Base-by-base conservation (phyloP, 2,888 invertebrate genomes). In the Nowickia ferox region DNA sequence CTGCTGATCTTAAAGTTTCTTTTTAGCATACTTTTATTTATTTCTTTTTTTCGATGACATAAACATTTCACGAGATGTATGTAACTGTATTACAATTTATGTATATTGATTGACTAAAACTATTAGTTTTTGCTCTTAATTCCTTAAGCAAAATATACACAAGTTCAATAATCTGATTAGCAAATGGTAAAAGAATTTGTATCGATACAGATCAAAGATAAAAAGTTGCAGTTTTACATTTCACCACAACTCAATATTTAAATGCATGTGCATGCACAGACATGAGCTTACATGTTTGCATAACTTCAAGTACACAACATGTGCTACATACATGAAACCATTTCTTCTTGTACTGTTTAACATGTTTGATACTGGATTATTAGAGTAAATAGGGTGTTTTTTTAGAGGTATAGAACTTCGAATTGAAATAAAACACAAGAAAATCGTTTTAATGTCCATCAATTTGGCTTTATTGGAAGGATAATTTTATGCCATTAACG, bases 121-220 rank as follows among this genome's bases (percentile, higher is more conserved):
- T 42, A 22, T 44, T 13, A 19, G 46, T 4, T 13, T 65, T 46
- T 1, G 30, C 11, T 65, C 22, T 22, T 46, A 22, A 65, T 13
- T 5, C 15, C 9, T 44, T 5, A 22, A 42, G 9, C 30, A 42
- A 53, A 15, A 42, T 13, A 17, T 9, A 42, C n/a, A 11, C 19
- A 66, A 30, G 48, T 66, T 9, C 17, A 9, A n/a, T 40, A 69
- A 69, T 22, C 19, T 9, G 22, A 44, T 9, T 57, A 10, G 19
- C 4, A 57, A 44, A 71, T 44, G 10, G 6, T 5, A n/a, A 71
- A 8, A 44, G 22, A 44, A 11, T 57, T 71, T 69, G 55, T 69
- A 40, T 22, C 1, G 22, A 22, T 22, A 22, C 1, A 2, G 22
- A 22, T 22, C 22, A 22, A 22, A 22, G 69, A 55, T 69, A 4